Base-by-base conservation (phyloP, 1,140 invertebrate genomes). In the Nasonia giraulti region DNA sequence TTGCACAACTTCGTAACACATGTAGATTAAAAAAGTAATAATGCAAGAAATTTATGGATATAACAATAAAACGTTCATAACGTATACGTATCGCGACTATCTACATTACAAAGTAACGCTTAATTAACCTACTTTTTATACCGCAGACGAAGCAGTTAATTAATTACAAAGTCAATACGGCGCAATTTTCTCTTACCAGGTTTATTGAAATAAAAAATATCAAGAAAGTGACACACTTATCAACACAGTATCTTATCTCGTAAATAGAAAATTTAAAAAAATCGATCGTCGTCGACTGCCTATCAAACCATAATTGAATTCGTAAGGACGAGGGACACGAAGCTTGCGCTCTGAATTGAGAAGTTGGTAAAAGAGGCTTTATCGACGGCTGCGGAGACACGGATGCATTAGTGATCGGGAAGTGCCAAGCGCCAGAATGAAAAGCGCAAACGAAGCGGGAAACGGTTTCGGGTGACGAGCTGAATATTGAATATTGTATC, bases 351-450 rank as follows among this genome's bases (percentile, higher is more conserved):
- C 55, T 0, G 55, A 62, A 84, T 37, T 85, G 80, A 71, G 85
- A 80, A 62, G 69, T 62, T 17, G 6, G 74, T 75, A 85, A 77
- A 74, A 62, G 71, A 80, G 82, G 81, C 91, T 90, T 91, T 91
- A 91, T 90, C 87, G 86, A 81, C 88, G 78, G 74, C 74, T 87
- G 73, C 23, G 37, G 31, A 44, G 90, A 89, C 85, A 88, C 82
- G 88, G 86, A 90, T 90, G 90, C 88, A 91, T 92, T 91, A 90
- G 87, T 87, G 87, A 89, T 89, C 87, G 88, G 87, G 89, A 88
- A 89, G 88, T 62, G 55, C 17, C 55, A n/a, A 62, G 2, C 55
- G 55, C 40, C 8, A 20, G 17, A 20, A 2, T 62, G 55, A 20
- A 62, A 62, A 62, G 17, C 55, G 2, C 6, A 62, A 20, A 27